phyloP scores from a whole-genome alignment of 1,140 invertebrate genomes.

The Pemphigus obesinymphae region DNA sequence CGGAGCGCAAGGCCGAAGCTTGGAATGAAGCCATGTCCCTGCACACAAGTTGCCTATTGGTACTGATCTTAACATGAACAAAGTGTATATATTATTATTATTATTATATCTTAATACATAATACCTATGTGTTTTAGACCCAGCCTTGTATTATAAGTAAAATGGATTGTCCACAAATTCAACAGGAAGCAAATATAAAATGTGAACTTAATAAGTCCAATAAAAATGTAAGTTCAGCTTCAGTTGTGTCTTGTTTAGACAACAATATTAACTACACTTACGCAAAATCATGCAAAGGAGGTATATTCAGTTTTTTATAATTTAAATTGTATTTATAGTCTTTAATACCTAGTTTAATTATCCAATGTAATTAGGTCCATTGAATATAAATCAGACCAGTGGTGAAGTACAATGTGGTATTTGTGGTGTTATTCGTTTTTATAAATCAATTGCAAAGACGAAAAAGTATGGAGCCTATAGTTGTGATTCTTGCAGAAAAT shows the following conservation, averaged over 20 bases:
- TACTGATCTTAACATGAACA: no score
- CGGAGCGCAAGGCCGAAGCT: no score
- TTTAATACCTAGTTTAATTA: no score
- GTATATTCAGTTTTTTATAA: neutral
- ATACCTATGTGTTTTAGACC: neutral
- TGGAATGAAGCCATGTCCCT: no score
- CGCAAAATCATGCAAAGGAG: constrained; percentile 36
- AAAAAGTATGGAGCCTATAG: constrained; percentile 78
- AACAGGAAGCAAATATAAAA: neutral
- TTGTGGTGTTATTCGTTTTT: constrained; percentile 70
- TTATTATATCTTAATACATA: no score
- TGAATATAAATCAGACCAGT: neutral
- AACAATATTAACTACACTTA: constrained; percentile 23
- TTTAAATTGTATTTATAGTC: neutral
- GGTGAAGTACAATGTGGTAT: constrained; percentile 59
- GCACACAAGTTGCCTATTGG: no score
- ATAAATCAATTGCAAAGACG: constrained; percentile 69
- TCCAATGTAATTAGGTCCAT: constrained; percentile 5
- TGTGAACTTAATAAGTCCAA: neutral
- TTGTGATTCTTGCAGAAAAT: constrained; percentile 79
- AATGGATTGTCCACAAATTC: neutral
- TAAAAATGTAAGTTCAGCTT: neutral
- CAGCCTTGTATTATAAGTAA: neutral
- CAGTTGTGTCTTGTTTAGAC: constrained; percentile 2
- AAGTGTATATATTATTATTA: no score